These are phyloP conservation scores for Alethe diademata DNA, from an alignment of 2,113 vertebrate genomes.

Conservation along the genomic window DNA sequence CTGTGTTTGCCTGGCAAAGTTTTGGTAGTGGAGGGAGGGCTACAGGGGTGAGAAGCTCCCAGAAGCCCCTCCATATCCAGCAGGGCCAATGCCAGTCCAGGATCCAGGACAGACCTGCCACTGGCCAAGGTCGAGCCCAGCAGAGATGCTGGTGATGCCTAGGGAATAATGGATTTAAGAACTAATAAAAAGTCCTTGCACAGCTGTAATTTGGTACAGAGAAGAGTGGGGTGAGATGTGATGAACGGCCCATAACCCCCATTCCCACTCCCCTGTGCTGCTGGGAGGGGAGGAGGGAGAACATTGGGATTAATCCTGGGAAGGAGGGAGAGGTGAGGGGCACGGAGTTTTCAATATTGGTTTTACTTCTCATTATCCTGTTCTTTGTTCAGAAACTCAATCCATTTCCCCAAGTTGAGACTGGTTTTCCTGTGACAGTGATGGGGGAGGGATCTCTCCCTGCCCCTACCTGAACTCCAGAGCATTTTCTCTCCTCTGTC, in stretches of 20 bases:
- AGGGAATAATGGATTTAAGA: not conserved
- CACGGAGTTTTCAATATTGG: not conserved
- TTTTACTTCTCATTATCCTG: not conserved
- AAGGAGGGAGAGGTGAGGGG: fast-evolving
- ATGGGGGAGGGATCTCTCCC: not conserved
- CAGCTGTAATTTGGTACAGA: not conserved
- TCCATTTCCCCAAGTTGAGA: fast-evolving
- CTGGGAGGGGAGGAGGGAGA: not conserved
- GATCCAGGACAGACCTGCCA: not conserved
- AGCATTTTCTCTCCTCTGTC: not conserved
- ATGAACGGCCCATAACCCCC: not conserved
- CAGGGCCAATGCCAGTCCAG: not conserved
- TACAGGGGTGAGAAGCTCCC: not conserved
- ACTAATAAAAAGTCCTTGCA: not conserved
- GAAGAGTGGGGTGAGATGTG: not conserved
- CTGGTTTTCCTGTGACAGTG: not conserved
- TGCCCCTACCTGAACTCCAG: not conserved
- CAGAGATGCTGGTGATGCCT: not conserved
- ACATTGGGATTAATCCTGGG: not conserved
- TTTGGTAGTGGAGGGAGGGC: not conserved
- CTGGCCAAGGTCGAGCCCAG: not conserved
- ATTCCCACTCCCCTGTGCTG: too few species aligned
- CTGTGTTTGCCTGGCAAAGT: not conserved
- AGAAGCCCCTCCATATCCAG: not conserved
- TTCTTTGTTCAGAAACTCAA: not conserved